These are phyloP conservation scores for Anthopleura sola DNA, from an alignment of 64 coral and sea anemone species.

Conservation along the genomic window DNA sequence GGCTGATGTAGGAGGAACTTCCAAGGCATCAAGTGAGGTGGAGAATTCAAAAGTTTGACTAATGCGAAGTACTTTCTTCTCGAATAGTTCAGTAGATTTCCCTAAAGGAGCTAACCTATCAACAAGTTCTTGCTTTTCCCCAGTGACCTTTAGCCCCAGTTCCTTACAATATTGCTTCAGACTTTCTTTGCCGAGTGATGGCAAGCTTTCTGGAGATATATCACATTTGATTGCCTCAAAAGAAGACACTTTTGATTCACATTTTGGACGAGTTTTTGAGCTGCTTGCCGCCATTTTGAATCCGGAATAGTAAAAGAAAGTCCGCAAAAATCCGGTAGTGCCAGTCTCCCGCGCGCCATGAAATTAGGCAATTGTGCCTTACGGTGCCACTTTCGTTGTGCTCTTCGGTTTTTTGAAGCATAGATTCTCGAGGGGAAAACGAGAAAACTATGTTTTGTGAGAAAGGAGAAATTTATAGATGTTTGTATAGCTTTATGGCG, in stretches of 20 bases:
- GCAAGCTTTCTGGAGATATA: constrained; percentile 31
- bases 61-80: constrained; percentile 24
- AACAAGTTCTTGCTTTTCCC: constrained; percentile 23
- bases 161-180: constrained; percentile 29
- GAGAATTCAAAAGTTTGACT: constrained; percentile 13
- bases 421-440: no score
- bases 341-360: constrained; percentile 14
- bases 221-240: constrained; percentile 11
- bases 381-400: no score
- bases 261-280: not conserved
- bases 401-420: no score
- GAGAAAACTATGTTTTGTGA: no score
- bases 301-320: constrained; percentile 12
- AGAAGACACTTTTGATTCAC: not conserved
- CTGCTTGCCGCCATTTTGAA: constrained; percentile 7
- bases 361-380: constrained; percentile 7
- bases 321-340: constrained; percentile 61
- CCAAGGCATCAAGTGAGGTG: constrained; percentile 25
- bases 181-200: constrained; percentile 12
- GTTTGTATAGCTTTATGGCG: no score
- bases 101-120: constrained; percentile 22
- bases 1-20: constrained; percentile 31
- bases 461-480: no score
- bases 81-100: constrained; percentile 8
- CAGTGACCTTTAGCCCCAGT: constrained; percentile 13